Evolutionary conservation across 2,888 invertebrate species (phyloP), one percentile per base, ranked within the genome.

Genomic region (Drosophila phalerata): DNA sequence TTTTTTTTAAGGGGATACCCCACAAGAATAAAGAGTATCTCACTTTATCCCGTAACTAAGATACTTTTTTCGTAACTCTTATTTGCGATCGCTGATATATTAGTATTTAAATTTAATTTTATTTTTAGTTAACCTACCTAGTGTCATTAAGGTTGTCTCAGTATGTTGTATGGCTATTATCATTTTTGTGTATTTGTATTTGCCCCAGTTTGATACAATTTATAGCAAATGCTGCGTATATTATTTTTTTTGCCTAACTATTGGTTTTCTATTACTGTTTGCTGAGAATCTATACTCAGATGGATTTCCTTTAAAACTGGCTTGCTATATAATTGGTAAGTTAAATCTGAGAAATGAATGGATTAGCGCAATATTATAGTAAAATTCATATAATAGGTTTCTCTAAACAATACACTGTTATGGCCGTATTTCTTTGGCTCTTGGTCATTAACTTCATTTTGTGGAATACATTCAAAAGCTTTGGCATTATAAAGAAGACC

Each of bases 401-500:
- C 43, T 15, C 55, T 13, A 73, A 80, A 53, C 95, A 96, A 91
- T 96, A 95, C 92, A 94, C 95, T 67, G 96, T 96, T 90, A 94
- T 96, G 92, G 94, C 95, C 30, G 95, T 96, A 77, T 97, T 97
- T 93, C 96, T 96, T 91, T 97, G 97, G 97, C 94, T 97, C 82
- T 96, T 96, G 89, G 95, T 96, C 13, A 96, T 97, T 94, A 96
- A 97, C 91, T 95, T 96, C 90, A 96, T 96, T 89, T 95, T 97
- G 85, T 97, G 96, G 95, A 95, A 95, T 93, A 77, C 61, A 45
- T 76, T 88, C 6, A 25, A 4, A 1, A 15, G 15, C 0, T 10
- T 79, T 78, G 13, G 15, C 0, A 15, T 5, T 4, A 0, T 0
- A 0, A 0, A 0, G 0, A 10, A 6, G 0, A 11, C 0, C n/a